Conservation (phyloP, 1,140 invertebrate genomes). For the Leptestheria dahalacensis region DNA sequence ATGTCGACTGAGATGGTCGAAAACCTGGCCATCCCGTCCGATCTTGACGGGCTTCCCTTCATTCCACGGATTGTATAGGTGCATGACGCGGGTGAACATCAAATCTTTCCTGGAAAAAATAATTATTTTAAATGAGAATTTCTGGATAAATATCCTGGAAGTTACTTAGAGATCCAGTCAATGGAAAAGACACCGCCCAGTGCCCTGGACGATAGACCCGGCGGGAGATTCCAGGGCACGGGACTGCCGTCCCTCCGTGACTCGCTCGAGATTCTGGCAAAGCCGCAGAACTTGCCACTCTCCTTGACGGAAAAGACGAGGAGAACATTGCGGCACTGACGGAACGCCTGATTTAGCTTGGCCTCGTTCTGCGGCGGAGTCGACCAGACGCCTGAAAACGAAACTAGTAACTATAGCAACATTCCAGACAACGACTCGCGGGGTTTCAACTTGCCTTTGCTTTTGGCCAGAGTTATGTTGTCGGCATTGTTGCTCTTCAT, state of each 20-base stretch:
- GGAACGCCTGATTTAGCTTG: conserved; percentile 85
- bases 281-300: conserved; percentile 71
- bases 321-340: conserved; percentile 82
- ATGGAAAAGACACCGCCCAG: conserved; percentile 89
- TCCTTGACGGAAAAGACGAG: conserved; percentile 95
- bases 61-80: conserved; percentile 96
- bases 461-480: conserved; percentile 86
- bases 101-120: conserved; percentile 60
- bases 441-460: conserved; percentile 36
- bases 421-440: no score
- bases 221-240: conserved; percentile 90
- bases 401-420: no score
- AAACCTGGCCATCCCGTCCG: conserved; percentile 77
- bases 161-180: conserved; percentile 76
- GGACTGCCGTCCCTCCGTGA: conserved; percentile 75
- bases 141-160: not conserved
- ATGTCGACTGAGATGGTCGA: not conserved
- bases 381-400: conserved; percentile 77
- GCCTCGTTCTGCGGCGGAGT: conserved; percentile 92
- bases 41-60: conserved; percentile 97
- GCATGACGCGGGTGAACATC: conserved; percentile 77
- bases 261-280: conserved; percentile 73
- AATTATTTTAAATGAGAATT: not conserved
- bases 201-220: conserved; percentile 77
- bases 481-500: conserved; percentile 97